Conservation (phyloP, 2,888 invertebrate species). For the Cryptocheilus praepositus region DNA sequence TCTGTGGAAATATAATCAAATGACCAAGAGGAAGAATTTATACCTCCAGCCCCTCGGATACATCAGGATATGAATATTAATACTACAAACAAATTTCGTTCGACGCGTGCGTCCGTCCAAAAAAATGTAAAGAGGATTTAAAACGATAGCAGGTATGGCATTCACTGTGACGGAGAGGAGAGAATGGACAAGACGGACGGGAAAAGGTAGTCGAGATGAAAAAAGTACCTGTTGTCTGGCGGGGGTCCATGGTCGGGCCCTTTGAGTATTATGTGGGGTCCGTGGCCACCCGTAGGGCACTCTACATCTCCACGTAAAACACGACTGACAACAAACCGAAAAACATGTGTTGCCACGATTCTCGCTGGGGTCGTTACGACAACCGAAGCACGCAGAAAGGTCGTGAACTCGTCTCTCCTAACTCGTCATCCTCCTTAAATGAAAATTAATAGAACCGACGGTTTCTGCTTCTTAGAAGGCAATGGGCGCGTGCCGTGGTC, state of each 20-base stretch:
- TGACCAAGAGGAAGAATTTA: slow-evolving; percentile 28
- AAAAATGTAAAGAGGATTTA: background rate
- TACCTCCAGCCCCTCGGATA: slow-evolving; percentile 35
- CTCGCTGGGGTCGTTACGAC: slow-evolving; percentile 33
- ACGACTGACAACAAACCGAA: slow-evolving; percentile 62
- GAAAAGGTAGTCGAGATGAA: slow-evolving; percentile 17
- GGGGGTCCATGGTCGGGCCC: slow-evolving; percentile 49
- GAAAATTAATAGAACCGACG: too few relatives aligned
- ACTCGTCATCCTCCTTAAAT: background rate
- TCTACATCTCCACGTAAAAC: slow-evolving; percentile 54
- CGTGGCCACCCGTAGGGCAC: slow-evolving; percentile 52
- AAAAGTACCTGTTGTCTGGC: slow-evolving; percentile 32
- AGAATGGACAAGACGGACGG: background rate
- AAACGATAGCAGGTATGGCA: slow-evolving; percentile 19
- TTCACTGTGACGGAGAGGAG: background rate
- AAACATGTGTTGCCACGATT: slow-evolving; percentile 53
- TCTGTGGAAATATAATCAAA: slow-evolving; percentile 16
- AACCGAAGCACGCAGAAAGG: slow-evolving; percentile 44
- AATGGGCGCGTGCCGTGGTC: too few relatives aligned
- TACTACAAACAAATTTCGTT: slow-evolving; percentile 24
- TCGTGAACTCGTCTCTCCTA: slow-evolving; percentile 26
- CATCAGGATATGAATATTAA: slow-evolving; percentile 44
- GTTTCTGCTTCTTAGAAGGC: too few relatives aligned
- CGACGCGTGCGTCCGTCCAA: background rate
- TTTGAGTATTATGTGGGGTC: slow-evolving; percentile 66